A percentile compares a stretch with the other conserved stretches of the same genome.
Conservation (phyloP, 2,888 invertebrate species). For the Coelogynopora nodosa region DNA sequence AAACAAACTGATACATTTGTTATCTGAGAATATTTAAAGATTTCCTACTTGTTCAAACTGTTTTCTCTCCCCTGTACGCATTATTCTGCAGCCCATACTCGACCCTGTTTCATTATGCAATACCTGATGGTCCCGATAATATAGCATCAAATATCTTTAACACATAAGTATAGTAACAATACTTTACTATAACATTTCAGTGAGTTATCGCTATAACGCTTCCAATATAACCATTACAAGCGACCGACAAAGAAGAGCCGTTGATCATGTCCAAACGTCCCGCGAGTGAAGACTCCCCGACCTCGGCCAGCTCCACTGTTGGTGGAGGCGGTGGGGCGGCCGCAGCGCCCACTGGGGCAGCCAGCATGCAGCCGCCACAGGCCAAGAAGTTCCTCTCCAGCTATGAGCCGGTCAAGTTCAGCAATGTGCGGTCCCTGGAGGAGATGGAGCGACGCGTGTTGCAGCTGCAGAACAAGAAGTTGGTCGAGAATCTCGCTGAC, state of each 20-base stretch:
- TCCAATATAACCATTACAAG: too few relatives aligned
- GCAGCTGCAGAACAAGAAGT: conserved; percentile 92
- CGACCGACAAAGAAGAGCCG: background rate
- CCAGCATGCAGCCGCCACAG: background rate
- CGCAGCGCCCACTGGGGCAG: background rate
- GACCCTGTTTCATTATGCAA: too few relatives aligned
- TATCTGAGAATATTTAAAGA: too few relatives aligned
- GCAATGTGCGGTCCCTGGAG: conserved; percentile 64
- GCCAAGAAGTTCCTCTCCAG: conserved; percentile 38
- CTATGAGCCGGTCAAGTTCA: conserved; percentile 37
- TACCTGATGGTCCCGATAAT: too few relatives aligned
- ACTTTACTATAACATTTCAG: too few relatives aligned
- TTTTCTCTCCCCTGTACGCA: too few relatives aligned
- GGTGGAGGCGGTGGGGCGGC: background rate
- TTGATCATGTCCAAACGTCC: background rate
- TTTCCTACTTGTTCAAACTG: too few relatives aligned
- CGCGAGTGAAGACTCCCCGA: background rate
- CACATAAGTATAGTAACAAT: too few relatives aligned
- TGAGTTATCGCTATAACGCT: background rate
- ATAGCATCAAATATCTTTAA: too few relatives aligned
- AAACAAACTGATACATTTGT: too few relatives aligned
- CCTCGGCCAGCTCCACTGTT: background rate
- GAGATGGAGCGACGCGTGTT: conserved; percentile 95
- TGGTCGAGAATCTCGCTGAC: conserved; percentile 67
- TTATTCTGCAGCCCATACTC: too few relatives aligned